Evolutionary conservation across 2,888 invertebrate genomes (phyloP).

Genomic region (Thera obeliscata): DNA sequence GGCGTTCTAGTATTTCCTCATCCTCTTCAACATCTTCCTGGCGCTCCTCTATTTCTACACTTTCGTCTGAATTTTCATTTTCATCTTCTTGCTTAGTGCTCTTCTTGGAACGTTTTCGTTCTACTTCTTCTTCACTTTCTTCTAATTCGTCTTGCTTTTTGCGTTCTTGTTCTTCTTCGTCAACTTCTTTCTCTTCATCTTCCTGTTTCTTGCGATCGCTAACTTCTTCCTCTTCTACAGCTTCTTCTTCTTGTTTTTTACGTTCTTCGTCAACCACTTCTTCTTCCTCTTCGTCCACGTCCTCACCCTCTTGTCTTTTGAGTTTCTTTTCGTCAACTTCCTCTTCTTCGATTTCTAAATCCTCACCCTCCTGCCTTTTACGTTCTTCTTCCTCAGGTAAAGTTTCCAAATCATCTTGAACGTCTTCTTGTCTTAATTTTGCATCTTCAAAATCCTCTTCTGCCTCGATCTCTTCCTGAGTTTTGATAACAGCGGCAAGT

Average conservation of each 20-base stretch:
- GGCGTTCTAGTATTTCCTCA: background rate
- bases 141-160: constrained; percentile 18
- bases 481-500: constrained; percentile 41
- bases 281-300: constrained; percentile 12
- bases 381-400: constrained; percentile 19
- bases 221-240: constrained; percentile 21
- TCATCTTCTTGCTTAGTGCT: constrained; percentile 19
- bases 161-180: constrained; percentile 11
- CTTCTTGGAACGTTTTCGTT: constrained; percentile 7
- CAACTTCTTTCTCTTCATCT: constrained; percentile 6
- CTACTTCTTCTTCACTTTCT: constrained; percentile 28
- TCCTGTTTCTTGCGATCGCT: constrained; percentile 16
- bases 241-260: constrained; percentile 17
- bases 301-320: constrained; percentile 20
- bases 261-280: constrained; percentile 21
- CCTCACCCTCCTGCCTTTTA: constrained; percentile 25
- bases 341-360: constrained; percentile 15
- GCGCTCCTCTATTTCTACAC: constrained; percentile 14
- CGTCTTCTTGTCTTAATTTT: constrained; percentile 29
- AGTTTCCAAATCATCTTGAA: constrained; percentile 23
- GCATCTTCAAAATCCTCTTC: constrained; percentile 41
- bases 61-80: constrained; percentile 14
- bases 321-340: constrained; percentile 17
- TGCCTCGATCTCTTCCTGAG: constrained; percentile 48
- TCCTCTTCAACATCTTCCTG: constrained; percentile 13